These are phyloP conservation scores for Bucorvus abyssinicus DNA, from an alignment of 2,797 vertebrate genomes.

Conservation along the genomic window DNA sequence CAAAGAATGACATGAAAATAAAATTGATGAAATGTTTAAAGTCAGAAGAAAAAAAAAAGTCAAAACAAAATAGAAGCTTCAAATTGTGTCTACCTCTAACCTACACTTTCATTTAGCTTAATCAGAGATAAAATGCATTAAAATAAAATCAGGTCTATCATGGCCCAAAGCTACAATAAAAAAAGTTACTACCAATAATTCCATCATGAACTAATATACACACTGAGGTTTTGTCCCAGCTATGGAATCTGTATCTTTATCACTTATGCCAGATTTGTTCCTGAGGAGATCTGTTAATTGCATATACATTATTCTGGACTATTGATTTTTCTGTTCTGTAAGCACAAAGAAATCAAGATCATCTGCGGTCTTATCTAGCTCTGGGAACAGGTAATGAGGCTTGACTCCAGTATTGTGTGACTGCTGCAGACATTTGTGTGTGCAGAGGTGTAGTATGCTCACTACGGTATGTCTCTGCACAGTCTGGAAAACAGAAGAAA, in stretches of 20 bases:
- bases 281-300: background rate
- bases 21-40: background rate
- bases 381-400: background rate
- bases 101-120: background rate
- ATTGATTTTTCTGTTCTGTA: background rate
- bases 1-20: background rate
- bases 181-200: background rate
- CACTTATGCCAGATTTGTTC: background rate
- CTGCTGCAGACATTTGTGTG: background rate
- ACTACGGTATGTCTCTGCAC: background rate
- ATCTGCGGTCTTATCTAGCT: background rate
- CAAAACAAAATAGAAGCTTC: background rate
- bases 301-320: background rate
- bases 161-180: background rate
- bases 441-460: background rate
- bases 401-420: background rate
- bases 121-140: background rate
- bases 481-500: background rate
- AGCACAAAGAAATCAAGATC: background rate
- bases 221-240: background rate
- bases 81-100: background rate
- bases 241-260: background rate
- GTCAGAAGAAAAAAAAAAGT: background rate
- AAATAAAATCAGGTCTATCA: background rate
- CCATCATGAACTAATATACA: background rate